Base-by-base conservation (phyloP, 2,113 vertebrate species). In the Apteryx owenii region DNA sequence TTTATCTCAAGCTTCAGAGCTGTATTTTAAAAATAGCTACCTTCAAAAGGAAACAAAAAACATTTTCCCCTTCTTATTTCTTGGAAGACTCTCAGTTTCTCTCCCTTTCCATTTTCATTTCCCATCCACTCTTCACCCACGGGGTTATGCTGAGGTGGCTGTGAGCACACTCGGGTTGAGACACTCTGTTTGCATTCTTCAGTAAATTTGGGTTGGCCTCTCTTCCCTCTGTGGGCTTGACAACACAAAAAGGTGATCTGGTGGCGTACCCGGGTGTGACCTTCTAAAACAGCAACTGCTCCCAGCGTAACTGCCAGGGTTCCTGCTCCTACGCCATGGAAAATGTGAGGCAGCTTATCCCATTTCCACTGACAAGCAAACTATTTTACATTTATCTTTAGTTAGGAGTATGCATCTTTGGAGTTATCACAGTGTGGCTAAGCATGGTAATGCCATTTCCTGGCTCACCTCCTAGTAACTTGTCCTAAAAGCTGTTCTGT, bases 201-300 rank as follows among this genome's bases (percentile, higher is more conserved):
- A 4, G 15, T 69, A 3, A 5, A 40, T 97, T 92, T 96, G 89
- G 36, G 33, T 97, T 96, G 95, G 94, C 94, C 51, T 9, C 71
- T 93, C 10, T 86, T 29, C 68, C 38, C 71, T 48, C 6, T 66
- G 81, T 62, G 66, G 89, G 78, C 87, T 88, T 93, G 94, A 89
- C 89, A 89, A 10, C 0, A 11, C 3, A 29, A 73, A 82, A 68
- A 83, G 62, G 58, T 89, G 93, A 95, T 93, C 95, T 90, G 76
- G 91, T 91, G 88, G 82, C 81, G 96, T 91, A 85, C 87, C 85
- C 85, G 95, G 93, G 95, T 85, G 96, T 96, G 95, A 96, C 95
- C 82, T 93, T 93, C 81, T 77, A 53, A 92, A 93, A 83, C 68
- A 85, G 71, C 88, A 94, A 53, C 58, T 77, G 71, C 53, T 93